These are phyloP conservation scores for Leucophora obtusa DNA, from an alignment of 2,888 invertebrate genomes.

Conservation along the genomic window DNA sequence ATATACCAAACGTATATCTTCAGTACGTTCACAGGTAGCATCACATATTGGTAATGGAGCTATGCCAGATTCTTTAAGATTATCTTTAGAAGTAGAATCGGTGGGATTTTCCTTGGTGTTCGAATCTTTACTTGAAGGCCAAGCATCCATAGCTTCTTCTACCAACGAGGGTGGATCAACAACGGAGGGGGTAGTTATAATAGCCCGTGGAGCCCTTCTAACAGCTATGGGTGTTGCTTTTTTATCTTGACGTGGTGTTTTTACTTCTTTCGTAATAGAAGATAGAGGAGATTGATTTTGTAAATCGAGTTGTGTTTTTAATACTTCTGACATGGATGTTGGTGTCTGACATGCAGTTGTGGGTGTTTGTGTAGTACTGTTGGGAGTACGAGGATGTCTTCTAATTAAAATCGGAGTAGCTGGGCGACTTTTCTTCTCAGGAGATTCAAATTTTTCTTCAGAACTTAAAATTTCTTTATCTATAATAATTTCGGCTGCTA, in stretches of 20 bases:
- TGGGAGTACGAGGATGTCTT: conserved; percentile 74
- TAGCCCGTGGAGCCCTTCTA: conserved; percentile 74
- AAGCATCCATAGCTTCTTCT: conserved; percentile 76
- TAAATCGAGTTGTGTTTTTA: conserved; percentile 22
- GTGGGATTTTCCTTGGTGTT: conserved; percentile 2
- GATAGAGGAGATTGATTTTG: conserved; percentile 35
- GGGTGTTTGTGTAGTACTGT: conserved; percentile 63
- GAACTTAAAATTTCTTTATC: conserved; percentile 76
- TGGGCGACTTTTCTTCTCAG: conserved; percentile 73
- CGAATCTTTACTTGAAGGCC: conserved; percentile 66
- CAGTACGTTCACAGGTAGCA: conserved; percentile 74
- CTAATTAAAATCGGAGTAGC: conserved; percentile 77
- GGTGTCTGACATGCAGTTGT: conserved; percentile 10
- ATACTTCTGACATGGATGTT: conserved; percentile 54
- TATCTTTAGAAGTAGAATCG: background rate
- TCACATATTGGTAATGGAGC: conserved; percentile 62
- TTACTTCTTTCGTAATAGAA: conserved; percentile 11
- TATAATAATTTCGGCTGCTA: conserved; percentile 69
- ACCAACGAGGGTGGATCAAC: conserved; percentile 65
- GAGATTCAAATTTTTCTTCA: conserved; percentile 76
- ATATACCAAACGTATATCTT: conserved; percentile 82
- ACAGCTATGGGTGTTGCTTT: conserved; percentile 75
- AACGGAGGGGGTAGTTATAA: conserved; percentile 66
- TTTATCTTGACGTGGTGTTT: conserved; percentile 59
- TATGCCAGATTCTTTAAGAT: conserved; percentile 31